Evolutionary conservation across 2,797 vertebrate genomes (phyloP), one percentile per base, ranked within the genome.

Genomic region (Brachymystax lenok): DNA sequence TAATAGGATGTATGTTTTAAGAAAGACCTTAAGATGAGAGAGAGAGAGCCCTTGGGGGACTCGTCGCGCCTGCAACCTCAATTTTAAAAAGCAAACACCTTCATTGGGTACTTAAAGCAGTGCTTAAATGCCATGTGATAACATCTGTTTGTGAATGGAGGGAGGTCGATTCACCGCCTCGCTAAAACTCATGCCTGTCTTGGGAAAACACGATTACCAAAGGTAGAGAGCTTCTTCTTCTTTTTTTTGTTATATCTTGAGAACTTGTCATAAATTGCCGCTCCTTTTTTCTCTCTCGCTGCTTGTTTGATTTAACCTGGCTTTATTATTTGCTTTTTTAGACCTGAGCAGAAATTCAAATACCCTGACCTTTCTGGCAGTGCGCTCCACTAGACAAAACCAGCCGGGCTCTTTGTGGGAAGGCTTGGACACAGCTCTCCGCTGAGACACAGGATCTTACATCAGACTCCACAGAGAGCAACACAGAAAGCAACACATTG

Each of bases 21-120:
- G 67, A 75, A 76, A 12, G 72, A 21, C 6, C 50, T 28, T 24
- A 19, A 21, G 13, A 27, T 30, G 52, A 40, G 40, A 40, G 8
- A 19, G 30, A 46, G 69, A 72, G 52, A 76, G 79, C 3, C 35
- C 46, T 30, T 3, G 16, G 46, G 66, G 46, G 69, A 71, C 74
- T 73, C 8, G 83, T 76, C 12, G 21, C 14, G 21, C 35, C n/a
- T 46, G 72, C 81, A 85, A 89, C 89, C 83, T 78, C 84, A 84
- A 86, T 35, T 90, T 85, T 83, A 77, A 70, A 85, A 89, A 85
- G 80, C 74, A 88, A 89, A 91, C 83, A 88, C 72, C 59, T 74
- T 79, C 69, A 74, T 64, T 73, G 63, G 75, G 72, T 52, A 69
- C 82, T 85, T 75, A 86, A 88, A 82, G 85, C 82, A 77, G 19